Evolutionary conservation across 2,113 vertebrate genomes (phyloP).

Genomic region (human (Homo sapiens)): GRCh38 chr7:131934001-131934500

Average conservation of each 20-base stretch:
- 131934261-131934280: background rate
- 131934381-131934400: background rate
- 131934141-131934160: background rate
- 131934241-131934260: background rate
- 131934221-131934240: background rate
- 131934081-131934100: background rate
- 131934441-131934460: background rate
- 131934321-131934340: background rate
- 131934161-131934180: background rate
- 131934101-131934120: background rate
- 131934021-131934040: slow-evolving; percentile 68
- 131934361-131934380: background rate
- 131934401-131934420: background rate
- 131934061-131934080: slow-evolving; percentile 39
- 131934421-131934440: background rate
- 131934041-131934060: slow-evolving; percentile 64
- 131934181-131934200: background rate
- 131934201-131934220: background rate
- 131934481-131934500: background rate
- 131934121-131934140: background rate
- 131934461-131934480: background rate
- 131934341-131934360: background rate
- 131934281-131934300: background rate
- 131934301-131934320: background rate
- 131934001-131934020: slow-evolving; percentile 79